A percentile compares a stretch with the other conserved stretches of the same genome.
Conservation (phyloP, 1,140 invertebrate species). For the Hesperophylax magnus region DNA sequence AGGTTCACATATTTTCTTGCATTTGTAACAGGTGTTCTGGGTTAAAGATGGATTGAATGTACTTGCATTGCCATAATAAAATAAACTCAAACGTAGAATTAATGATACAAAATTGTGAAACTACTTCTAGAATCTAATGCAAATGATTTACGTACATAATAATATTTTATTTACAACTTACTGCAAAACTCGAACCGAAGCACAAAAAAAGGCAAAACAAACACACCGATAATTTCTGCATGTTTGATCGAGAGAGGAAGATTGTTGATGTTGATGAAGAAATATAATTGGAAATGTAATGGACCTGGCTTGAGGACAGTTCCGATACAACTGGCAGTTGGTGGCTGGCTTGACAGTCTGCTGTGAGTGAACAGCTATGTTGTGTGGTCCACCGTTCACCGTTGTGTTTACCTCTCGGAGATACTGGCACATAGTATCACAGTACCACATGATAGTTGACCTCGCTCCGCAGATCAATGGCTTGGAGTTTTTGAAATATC, state of each 20-base stretch:
- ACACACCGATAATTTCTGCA: background rate
- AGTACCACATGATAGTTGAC: background rate
- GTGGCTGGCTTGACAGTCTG: background rate
- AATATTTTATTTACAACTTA: background rate
- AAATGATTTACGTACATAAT: too few relatives aligned
- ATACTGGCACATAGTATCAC: background rate
- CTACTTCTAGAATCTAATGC: too few relatives aligned
- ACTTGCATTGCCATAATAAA: too few relatives aligned
- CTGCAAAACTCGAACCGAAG: background rate
- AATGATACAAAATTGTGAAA: too few relatives aligned
- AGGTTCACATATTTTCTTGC: too few relatives aligned
- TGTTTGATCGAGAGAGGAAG: background rate
- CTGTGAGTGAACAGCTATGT: background rate
- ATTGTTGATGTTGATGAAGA: too few relatives aligned
- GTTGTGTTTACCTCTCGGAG: conserved; percentile 28
- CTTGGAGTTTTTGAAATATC: background rate
- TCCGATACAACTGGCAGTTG: background rate
- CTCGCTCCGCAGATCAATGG: conserved; percentile 34
- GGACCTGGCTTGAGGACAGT: background rate
- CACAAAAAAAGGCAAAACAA: conserved; percentile 3
- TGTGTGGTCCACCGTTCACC: conserved; percentile 6
- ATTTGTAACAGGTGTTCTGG: too few relatives aligned
- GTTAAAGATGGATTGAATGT: too few relatives aligned
- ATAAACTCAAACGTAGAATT: too few relatives aligned
- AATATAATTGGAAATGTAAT: background rate